Base-by-base conservation (phyloP, 2,113 vertebrate species). In the Copsychus sechellarum region DNA sequence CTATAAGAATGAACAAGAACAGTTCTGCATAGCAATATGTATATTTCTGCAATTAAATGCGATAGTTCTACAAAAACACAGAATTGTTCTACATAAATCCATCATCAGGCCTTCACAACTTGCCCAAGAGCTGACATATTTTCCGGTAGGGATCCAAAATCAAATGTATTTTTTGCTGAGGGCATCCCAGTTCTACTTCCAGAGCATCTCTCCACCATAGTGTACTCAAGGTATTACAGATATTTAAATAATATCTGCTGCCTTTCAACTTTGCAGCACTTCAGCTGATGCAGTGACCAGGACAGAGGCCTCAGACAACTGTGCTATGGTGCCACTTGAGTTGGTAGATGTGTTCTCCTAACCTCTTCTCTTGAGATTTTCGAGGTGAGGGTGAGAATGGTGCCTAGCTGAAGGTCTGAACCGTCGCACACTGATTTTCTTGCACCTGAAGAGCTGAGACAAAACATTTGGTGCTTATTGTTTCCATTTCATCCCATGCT, bases 31-130 rank as follows among this genome's bases (percentile, higher is more conserved):
- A 76, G 43, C 74, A 64, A 26, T 83, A 86, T 81, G 15, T 71
- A 12, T 40, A 77, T 57, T 73, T 86, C 77, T 91, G 69, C 86
- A 92, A 62, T 67, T 83, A 84, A 77, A 91, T 62, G 47, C 9
- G 47, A 33, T 22, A 90, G 33, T 28, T 85, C 54, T 80, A 69
- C 64, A 77, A 66, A 93, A 95, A 12, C 6, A 2, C 50, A 11
- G 43, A 53, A 42, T 34, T 78, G 12, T 66, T 78, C 56, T 66
- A 18, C 26, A 42, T 28, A 94, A 92, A 92, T 66, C 76, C 38
- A 73, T 77, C 56, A 66, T 42, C 72, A 53, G 60, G 53, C 70
- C 47, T 76, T 85, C 66, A 47, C 24, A 82, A 70, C 57, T 86
- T 90, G 61, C 42, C 77, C 42, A 76, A 78, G 38, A 82, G 42